Evolutionary conservation across 2,797 vertebrate genomes (phyloP).

Genomic region (Aldrovandia affinis): DNA sequence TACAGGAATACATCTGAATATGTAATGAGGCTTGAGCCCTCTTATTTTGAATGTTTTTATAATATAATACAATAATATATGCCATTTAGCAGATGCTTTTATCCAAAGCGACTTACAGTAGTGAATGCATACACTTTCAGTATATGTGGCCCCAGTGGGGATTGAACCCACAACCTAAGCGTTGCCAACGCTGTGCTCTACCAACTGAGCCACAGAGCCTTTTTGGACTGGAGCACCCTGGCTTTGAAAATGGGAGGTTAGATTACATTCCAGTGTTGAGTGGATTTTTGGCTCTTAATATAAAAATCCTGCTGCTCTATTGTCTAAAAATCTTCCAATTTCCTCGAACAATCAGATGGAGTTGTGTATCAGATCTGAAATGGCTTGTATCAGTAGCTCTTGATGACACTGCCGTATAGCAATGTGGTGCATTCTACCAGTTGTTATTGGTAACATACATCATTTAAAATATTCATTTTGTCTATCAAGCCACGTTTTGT

Average conservation of each 20-base stretch:
- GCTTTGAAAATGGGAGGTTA: slow-evolving; percentile 33
- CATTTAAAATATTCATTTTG: not conserved
- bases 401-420: not conserved
- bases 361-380: slow-evolving; percentile 38
- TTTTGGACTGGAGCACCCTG: slow-evolving; percentile 29
- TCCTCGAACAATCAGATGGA: slow-evolving; percentile 40
- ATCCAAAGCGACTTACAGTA: too few species aligned
- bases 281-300: slow-evolving; percentile 38
- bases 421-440: not conserved
- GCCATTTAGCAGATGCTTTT: too few species aligned
- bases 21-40: slow-evolving; percentile 38
- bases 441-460: slow-evolving; percentile 3
- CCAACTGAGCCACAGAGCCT: too few species aligned
- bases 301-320: slow-evolving; percentile 30
- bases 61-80: too few species aligned
- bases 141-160: too few species aligned
- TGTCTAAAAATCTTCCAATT: slow-evolving; percentile 26
- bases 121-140: too few species aligned
- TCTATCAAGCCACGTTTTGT: not conserved
- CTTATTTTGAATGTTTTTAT: slow-evolving; percentile 43
- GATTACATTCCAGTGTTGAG: slow-evolving; percentile 41
- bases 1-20: slow-evolving; percentile 38
- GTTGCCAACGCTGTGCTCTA: too few species aligned
- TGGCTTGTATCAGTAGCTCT: not conserved
- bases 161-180: too few species aligned